A percentile compares a stretch with the other conserved stretches of the same genome.
Conservation (phyloP, 1,140 invertebrate genomes). For the Ganaspis sp. region DNA sequence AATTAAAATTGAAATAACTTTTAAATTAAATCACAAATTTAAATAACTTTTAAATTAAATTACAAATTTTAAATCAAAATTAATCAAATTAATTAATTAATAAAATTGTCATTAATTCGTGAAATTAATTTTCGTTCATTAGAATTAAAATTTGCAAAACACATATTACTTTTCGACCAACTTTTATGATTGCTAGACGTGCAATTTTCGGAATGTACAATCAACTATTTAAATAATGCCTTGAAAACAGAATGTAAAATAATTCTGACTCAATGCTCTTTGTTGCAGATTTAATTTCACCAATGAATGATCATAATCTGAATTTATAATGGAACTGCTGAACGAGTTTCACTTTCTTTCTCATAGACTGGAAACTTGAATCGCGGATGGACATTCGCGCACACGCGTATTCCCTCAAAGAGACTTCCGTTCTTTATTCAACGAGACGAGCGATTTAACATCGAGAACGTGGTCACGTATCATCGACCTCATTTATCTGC, state of each 20-base stretch:
- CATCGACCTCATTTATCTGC: slow-evolving; percentile 30
- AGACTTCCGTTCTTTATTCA: slow-evolving; percentile 19
- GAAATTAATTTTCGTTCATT: too few relatives aligned
- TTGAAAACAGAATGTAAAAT: not conserved
- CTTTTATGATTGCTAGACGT: too few relatives aligned
- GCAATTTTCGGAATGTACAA: too few relatives aligned
- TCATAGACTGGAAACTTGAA: slow-evolving; percentile 14
- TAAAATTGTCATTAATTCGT: too few relatives aligned
- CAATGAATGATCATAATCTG: not conserved
- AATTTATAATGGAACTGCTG: not conserved
- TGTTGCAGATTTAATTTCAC: not conserved
- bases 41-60: too few relatives aligned
- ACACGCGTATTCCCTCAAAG: slow-evolving; percentile 3
- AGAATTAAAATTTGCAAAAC: too few relatives aligned
- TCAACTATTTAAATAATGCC: too few relatives aligned
- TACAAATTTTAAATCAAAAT: too few relatives aligned
- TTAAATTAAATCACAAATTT: too few relatives aligned
- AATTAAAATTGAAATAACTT: too few relatives aligned
- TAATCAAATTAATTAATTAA: too few relatives aligned
- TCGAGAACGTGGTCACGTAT: slow-evolving; percentile 19
- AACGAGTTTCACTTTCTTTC: slow-evolving; percentile 25
- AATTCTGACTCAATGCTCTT: not conserved
- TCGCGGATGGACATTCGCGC: slow-evolving; percentile 26
- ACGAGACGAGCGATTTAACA: slow-evolving; percentile 24
- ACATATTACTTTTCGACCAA: too few relatives aligned